These are phyloP conservation scores for Venustaconcha ellipsiformis DNA, from an alignment of 1,140 invertebrate species.

Conservation along the genomic window DNA sequence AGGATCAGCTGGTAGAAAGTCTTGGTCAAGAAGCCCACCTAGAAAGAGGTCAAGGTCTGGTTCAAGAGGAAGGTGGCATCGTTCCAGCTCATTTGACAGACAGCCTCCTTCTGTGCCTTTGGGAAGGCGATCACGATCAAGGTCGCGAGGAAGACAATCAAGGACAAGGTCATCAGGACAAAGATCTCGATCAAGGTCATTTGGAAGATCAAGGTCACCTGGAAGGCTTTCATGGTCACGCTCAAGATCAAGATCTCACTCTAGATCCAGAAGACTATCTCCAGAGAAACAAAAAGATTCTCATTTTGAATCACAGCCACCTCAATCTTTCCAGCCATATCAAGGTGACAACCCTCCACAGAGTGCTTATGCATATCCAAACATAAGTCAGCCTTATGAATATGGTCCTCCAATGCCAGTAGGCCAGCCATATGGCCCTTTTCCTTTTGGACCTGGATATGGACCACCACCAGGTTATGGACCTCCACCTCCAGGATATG, in stretches of 20 bases:
- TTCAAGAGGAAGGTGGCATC: constrained; percentile 1
- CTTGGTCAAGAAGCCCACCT: constrained; percentile 5
- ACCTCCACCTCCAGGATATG: constrained; percentile 12
- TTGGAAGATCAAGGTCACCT: neutral
- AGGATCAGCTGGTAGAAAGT: no score
- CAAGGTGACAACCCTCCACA: constrained; percentile 3
- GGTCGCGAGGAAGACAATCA: constrained; percentile 4
- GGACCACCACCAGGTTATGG: constrained; percentile 15
- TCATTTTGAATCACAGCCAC: neutral
- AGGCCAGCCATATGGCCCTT: neutral
- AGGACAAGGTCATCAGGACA: neutral
- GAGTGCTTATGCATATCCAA: neutral
- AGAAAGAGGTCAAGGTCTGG: constrained; percentile 5
- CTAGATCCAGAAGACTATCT: neutral
- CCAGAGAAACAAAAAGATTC: neutral
- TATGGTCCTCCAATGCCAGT: neutral
- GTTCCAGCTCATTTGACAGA: neutral
- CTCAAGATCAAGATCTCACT: constrained; percentile 4
- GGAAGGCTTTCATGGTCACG: neutral
- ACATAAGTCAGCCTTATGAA: neutral
- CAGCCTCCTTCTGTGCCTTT: neutral
- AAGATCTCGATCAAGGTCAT: neutral
- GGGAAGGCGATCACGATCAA: constrained; percentile 3
- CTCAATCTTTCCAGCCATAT: neutral
- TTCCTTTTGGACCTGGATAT: neutral